phyloP scores from a whole-genome alignment of 2,797 vertebrate genomes.

The Staurois parvus region DNA sequence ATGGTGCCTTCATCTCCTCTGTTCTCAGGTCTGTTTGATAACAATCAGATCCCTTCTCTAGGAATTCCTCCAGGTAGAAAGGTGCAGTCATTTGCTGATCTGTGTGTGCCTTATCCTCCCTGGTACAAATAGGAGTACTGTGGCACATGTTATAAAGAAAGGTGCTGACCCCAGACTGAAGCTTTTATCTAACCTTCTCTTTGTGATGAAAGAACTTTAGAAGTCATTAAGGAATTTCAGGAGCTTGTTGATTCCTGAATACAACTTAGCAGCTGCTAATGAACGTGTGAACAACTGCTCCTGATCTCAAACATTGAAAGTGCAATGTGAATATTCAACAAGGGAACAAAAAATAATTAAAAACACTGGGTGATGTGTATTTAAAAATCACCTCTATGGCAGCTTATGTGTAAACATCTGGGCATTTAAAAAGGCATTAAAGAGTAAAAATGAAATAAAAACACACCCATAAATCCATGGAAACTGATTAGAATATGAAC shows the following conservation, averaged over 20 bases:
- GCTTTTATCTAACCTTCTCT: conserved; percentile 44
- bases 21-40: conserved; percentile 46
- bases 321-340: conserved; percentile 42
- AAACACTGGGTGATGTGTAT: not conserved
- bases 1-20: conserved; percentile 29
- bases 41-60: conserved; percentile 46
- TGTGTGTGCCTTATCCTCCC: not conserved
- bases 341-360: not conserved
- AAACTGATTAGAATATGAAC: too few relatives aligned
- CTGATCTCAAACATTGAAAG: conserved; percentile 35
- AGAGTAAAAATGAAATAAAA: not conserved
- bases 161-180: conserved; percentile 48
- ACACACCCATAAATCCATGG: too few relatives aligned
- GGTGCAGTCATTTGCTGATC: conserved; percentile 20
- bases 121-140: conserved; percentile 6
- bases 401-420: not conserved
- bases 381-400: not conserved
- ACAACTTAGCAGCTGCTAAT: conserved; percentile 27
- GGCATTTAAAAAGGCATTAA: not conserved
- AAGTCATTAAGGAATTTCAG: conserved; percentile 53
- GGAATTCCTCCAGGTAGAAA: conserved; percentile 40
- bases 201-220: conserved; percentile 45
- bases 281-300: conserved; percentile 22
- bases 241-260: conserved; percentile 42
- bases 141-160: conserved; percentile 36